phyloP scores from a whole-genome alignment of 2,888 invertebrate genomes.

The Andrena praecox region DNA sequence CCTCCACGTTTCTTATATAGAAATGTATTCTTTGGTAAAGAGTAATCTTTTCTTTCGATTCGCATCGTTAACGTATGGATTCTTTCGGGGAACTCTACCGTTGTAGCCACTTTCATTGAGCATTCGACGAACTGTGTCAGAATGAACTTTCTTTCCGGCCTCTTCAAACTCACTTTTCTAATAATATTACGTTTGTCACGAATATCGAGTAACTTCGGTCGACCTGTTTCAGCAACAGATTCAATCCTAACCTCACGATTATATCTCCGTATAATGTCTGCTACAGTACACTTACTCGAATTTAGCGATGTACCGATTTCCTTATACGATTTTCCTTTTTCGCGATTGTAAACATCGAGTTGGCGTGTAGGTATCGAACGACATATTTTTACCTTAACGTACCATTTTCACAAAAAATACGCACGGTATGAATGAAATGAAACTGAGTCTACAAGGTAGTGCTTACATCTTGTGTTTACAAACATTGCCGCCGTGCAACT shows the following conservation, averaged over 20 bases:
- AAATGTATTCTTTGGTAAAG: background rate
- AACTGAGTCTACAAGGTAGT: no score
- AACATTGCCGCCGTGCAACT: no score
- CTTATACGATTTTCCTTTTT: no score
- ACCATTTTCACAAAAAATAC: no score
- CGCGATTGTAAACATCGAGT: no score
- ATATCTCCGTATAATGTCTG: background rate
- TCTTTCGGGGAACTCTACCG: background rate
- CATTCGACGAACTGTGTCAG: background rate
- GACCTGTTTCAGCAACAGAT: background rate
- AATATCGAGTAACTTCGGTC: background rate
- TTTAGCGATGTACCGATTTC: no score
- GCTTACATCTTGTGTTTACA: no score
- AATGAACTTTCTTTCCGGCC: background rate
- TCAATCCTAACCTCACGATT: conserved; percentile 1
- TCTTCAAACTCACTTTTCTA: background rate
- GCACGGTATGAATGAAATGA: no score
- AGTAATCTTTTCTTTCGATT: conserved; percentile 3
- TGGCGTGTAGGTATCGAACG: no score
- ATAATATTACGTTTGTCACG: background rate
- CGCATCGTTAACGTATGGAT: background rate
- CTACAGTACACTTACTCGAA: background rate
- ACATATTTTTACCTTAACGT: no score
- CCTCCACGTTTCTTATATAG: no score
- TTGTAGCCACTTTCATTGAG: background rate